These are phyloP conservation scores for Carassius carassius DNA, from an alignment of 2,113 vertebrate species.

Conservation along the genomic window DNA sequence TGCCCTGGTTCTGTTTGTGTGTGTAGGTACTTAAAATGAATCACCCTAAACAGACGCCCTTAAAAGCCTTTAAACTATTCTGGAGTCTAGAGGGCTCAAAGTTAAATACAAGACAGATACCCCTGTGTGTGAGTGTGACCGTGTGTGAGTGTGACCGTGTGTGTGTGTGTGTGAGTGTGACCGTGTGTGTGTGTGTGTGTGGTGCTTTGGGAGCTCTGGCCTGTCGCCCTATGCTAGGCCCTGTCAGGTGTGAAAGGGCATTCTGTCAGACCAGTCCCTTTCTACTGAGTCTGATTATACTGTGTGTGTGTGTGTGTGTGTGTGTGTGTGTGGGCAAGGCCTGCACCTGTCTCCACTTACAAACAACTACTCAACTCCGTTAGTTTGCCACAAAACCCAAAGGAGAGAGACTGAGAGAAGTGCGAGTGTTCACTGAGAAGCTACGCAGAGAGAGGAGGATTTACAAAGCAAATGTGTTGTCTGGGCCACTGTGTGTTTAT, in stretches of 20 bases:
- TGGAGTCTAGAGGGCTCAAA: slow-evolving; percentile 68
- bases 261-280: slow-evolving; percentile 79
- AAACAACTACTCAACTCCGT: too few relatives aligned
- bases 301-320: not conserved
- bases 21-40: slow-evolving; percentile 73
- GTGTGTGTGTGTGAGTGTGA: slow-evolving; percentile 47
- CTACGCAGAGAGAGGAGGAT: too few relatives aligned
- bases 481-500: too few relatives aligned
- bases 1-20: slow-evolving; percentile 39
- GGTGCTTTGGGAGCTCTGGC: slow-evolving; percentile 72
- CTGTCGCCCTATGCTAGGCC: slow-evolving; percentile 79
- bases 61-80: slow-evolving; percentile 79
- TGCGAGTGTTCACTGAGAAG: too few relatives aligned
- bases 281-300: slow-evolving; percentile 76
- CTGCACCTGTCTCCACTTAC: too few relatives aligned
- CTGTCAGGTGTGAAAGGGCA: slow-evolving; percentile 83
- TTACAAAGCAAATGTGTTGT: too few relatives aligned
- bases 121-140: slow-evolving; percentile 41
- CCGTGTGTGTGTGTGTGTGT: slow-evolving; percentile 34
- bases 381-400: too few relatives aligned
- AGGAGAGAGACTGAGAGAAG: too few relatives aligned
- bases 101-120: slow-evolving; percentile 53
- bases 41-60: slow-evolving; percentile 81
- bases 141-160: not conserved
- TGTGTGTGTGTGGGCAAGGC: too few relatives aligned